These are phyloP conservation scores for Rhagoletis zephyria DNA, from an alignment of 1,140 invertebrate genomes.

Conservation along the genomic window DNA sequence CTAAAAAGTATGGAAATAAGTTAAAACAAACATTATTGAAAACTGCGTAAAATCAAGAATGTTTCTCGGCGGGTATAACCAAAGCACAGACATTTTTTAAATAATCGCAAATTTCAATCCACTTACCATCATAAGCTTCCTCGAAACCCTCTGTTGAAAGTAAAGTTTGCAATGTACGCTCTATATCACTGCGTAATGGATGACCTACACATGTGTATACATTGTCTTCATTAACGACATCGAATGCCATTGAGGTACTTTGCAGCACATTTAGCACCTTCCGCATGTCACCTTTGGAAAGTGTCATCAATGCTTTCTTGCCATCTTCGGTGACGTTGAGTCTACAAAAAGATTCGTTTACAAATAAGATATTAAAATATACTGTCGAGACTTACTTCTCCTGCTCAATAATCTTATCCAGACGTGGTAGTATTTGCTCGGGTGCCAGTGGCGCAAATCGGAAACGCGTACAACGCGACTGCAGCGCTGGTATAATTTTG, in stretches of 20 bases:
- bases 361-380: not conserved
- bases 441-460: slow-evolving; percentile 92
- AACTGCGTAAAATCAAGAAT: no score
- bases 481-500: slow-evolving; percentile 98
- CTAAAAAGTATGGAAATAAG: slow-evolving; percentile 73
- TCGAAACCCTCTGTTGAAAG: slow-evolving; percentile 88
- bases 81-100: not conserved
- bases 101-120: slow-evolving; percentile 31
- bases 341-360: slow-evolving; percentile 74
- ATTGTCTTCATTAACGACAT: slow-evolving; percentile 89
- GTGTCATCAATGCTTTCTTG: slow-evolving; percentile 88
- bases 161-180: slow-evolving; percentile 90
- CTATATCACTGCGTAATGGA: slow-evolving; percentile 91
- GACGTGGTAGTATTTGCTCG: slow-evolving; percentile 90
- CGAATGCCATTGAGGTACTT: slow-evolving; percentile 91
- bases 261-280: slow-evolving; percentile 96
- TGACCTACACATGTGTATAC: slow-evolving; percentile 98
- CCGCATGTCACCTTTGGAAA: slow-evolving; percentile 98
- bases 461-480: slow-evolving; percentile 97
- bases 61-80: no score
- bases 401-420: slow-evolving; percentile 87
- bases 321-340: slow-evolving; percentile 91
- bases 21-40: not conserved
- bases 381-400: slow-evolving; percentile 81
- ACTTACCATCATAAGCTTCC: slow-evolving; percentile 85